A percentile compares a stretch with the other conserved stretches of the same genome.
These are phyloP conservation scores for Notiomystis cincta DNA, from an alignment of 2,113 vertebrate genomes.

Conservation along the genomic window DNA sequence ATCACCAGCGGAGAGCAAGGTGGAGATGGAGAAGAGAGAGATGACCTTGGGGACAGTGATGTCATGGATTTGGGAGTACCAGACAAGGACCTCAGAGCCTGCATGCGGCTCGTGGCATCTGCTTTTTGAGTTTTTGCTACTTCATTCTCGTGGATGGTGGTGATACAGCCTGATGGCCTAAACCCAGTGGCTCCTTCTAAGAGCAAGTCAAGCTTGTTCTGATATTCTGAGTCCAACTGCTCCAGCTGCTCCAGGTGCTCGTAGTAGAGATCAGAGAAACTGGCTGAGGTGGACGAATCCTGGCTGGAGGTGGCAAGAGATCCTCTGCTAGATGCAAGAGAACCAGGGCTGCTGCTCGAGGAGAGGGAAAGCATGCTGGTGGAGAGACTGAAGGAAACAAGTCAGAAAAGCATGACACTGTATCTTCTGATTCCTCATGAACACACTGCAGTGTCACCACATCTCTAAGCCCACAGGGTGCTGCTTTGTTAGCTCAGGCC, in stretches of 20 bases:
- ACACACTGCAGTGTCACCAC: neutral
- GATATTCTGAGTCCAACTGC: conserved; percentile 84
- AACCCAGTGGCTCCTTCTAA: conserved; percentile 81
- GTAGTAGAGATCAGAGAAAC: conserved; percentile 90
- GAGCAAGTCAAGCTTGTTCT: conserved; percentile 89
- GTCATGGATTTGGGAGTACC: conserved; percentile 91
- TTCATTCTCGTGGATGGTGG: conserved; percentile 93
- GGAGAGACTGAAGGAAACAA: conserved; percentile 80
- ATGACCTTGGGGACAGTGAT: conserved; percentile 91
- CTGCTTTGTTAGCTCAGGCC: conserved; percentile 31
- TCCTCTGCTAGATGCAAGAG: conserved; percentile 88
- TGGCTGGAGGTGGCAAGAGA: conserved; percentile 90
- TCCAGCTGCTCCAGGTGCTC: conserved; percentile 88
- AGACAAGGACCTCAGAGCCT: conserved; percentile 78
- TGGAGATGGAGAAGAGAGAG: conserved; percentile 91
- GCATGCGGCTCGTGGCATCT: conserved; percentile 68
- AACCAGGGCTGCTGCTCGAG: conserved; percentile 91
- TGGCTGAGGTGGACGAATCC: conserved; percentile 90
- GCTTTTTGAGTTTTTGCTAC: conserved; percentile 76
- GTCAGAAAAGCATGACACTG: neutral
- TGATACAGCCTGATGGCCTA: conserved; percentile 89
- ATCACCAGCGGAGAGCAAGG: conserved; percentile 89
- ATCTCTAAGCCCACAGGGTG: neutral
- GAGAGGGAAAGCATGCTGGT: conserved; percentile 94
- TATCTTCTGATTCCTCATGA: neutral